Evolutionary conservation across 2,113 vertebrate genomes (phyloP).

Genomic region (Eolophus roseicapilla): DNA sequence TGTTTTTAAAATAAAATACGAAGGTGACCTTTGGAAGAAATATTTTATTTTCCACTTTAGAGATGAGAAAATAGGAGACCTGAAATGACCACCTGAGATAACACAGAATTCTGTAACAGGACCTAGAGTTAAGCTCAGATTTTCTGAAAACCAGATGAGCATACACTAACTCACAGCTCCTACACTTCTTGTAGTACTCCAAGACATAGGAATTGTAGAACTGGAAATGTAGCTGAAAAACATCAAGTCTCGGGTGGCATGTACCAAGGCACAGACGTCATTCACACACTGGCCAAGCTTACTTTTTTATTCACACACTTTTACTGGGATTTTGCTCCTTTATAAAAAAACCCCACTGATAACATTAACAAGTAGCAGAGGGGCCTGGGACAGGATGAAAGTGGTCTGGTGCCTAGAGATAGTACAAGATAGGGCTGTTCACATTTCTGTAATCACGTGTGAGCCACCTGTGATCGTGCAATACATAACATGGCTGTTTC

Average conservation of each 20-base stretch:
- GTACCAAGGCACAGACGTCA: background rate
- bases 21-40: background rate
- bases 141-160: background rate
- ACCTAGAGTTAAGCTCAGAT: background rate
- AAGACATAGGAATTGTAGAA: background rate
- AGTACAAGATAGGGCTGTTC: background rate
- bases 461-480: fast-evolving
- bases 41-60: background rate
- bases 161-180: background rate
- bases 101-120: background rate
- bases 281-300: background rate
- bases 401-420: background rate
- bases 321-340: background rate
- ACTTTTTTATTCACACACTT: background rate
- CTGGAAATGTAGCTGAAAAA: background rate
- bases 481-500: background rate
- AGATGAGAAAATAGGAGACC: background rate
- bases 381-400: background rate
- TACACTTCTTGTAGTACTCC: background rate
- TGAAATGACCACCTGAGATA: background rate
- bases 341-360: background rate
- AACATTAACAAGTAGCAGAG: background rate
- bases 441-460: background rate
- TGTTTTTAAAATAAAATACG: background rate
- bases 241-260: background rate